Conservation (phyloP, 2,888 invertebrate species). For the Masnerella sp. region DNA sequence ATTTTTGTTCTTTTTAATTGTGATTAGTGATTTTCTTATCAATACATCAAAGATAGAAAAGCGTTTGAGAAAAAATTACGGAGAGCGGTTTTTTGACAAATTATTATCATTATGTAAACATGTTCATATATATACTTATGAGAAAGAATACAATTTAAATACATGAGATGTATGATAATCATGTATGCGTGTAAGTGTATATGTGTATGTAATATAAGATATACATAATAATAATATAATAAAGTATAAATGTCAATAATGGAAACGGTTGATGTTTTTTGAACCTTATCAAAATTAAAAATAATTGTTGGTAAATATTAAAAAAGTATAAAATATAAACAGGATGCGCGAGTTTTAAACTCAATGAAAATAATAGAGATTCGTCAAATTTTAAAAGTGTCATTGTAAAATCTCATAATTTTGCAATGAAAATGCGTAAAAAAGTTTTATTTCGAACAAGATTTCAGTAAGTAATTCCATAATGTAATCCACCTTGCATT, state of each 20-base stretch:
- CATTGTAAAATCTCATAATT: too few relatives aligned
- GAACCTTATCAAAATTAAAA: too few relatives aligned
- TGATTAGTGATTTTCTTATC: neutral
- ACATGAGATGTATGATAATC: conserved; percentile 47
- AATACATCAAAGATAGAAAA: neutral
- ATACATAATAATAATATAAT: conserved; percentile 39
- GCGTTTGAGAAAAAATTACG: neutral
- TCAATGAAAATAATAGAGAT: too few relatives aligned
- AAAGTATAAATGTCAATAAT: conserved; percentile 35
- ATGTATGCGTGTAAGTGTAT: conserved; percentile 49
- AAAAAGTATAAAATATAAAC: too few relatives aligned
- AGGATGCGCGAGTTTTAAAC: too few relatives aligned
- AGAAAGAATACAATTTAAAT: conserved; percentile 27
- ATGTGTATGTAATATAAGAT: conserved; percentile 49
- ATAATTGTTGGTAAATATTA: too few relatives aligned
- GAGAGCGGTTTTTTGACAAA: neutral
- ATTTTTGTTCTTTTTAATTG: conserved; percentile 4
- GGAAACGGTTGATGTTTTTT: neutral
- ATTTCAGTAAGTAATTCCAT: conserved; percentile 1
- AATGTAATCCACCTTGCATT: conserved; percentile 7
- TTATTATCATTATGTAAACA: conserved; percentile 35
- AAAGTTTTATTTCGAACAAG: neutral
- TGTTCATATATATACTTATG: conserved; percentile 26
- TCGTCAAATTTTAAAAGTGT: too few relatives aligned
- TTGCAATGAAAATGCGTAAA: neutral